These are phyloP conservation scores for Sitta europaea DNA, from an alignment of 2,113 vertebrate species.

Conservation along the genomic window DNA sequence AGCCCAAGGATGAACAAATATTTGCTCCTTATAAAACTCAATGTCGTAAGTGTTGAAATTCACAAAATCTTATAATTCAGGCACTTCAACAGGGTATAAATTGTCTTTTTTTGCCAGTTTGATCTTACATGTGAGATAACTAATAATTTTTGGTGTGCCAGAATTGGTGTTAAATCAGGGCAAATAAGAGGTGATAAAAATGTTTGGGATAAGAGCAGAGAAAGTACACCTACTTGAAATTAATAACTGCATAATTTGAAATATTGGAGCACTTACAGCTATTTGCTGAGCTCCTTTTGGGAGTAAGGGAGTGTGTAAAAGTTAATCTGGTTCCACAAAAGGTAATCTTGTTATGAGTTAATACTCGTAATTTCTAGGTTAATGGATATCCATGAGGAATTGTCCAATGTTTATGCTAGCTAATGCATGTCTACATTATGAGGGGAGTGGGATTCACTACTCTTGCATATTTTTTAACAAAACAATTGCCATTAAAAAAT, in stretches of 20 bases:
- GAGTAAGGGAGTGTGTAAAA: not conserved
- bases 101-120: not conserved
- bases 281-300: not conserved
- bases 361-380: not conserved
- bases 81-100: not conserved
- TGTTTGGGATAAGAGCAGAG: not conserved
- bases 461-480: slow-evolving; percentile 32
- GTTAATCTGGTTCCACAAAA: slow-evolving; percentile 12
- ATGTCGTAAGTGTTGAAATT: not conserved
- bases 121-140: not conserved
- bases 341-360: slow-evolving; percentile 29
- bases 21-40: not conserved
- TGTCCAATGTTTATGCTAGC: not conserved
- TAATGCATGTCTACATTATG: not conserved
- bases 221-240: not conserved
- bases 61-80: not conserved
- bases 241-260: not conserved
- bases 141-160: not conserved
- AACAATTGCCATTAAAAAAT: slow-evolving; percentile 39
- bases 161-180: not conserved
- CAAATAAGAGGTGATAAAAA: not conserved
- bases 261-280: not conserved
- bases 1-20: not conserved
- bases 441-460: slow-evolving; percentile 21
- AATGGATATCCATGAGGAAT: slow-evolving; percentile 16